Evolutionary conservation across 2,888 invertebrate species (phyloP), one percentile per base, ranked within the genome.

Genomic region (Trachelus stipa): DNA sequence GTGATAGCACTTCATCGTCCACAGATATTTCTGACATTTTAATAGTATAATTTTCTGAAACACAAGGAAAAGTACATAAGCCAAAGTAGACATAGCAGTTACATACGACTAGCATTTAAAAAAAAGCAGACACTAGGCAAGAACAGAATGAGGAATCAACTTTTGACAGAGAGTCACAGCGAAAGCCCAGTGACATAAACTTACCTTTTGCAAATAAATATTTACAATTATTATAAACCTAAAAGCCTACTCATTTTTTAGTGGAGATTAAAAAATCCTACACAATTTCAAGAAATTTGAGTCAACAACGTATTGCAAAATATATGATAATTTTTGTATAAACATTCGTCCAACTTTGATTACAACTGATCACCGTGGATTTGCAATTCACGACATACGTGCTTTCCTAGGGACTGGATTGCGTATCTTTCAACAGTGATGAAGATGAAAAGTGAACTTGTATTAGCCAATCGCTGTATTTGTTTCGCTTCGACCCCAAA

Each of bases 1-100:
- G 85, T 4, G 89, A 88, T 12, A 80, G 77, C 30, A 82, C 33
- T 69, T 86, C 88, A 34, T 89, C 88, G 15, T 88, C 87, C 30
- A 86, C 34, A 4, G 84, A 84, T 15, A 87, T 79, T 76, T 83
- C 85, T 37, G 79, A 35, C 71, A 33, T 34, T 12, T 30, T 33
- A 12, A 71, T 11, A 15, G 31, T 30, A 31, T 34, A 34, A 71
- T 71, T 71, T 34, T 31, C 34, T 71, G 31, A 15, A 15, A 33
- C 1, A 31, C 12, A 15, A 12, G 0, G 0, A 3, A 23, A 11
- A 71, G 9, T 33, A 12, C n/a, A 12, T 33, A 71, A 71, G 33
- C 31, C 23, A 23, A 23, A 56, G 56, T 56, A 56, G 9, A 56
- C 9, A 9, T 23, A 56, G 23, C 9, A 15, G 23, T 56, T 9